phyloP scores from a whole-genome alignment of 2,113 vertebrate species.

The Anas platyrhynchos region DNA sequence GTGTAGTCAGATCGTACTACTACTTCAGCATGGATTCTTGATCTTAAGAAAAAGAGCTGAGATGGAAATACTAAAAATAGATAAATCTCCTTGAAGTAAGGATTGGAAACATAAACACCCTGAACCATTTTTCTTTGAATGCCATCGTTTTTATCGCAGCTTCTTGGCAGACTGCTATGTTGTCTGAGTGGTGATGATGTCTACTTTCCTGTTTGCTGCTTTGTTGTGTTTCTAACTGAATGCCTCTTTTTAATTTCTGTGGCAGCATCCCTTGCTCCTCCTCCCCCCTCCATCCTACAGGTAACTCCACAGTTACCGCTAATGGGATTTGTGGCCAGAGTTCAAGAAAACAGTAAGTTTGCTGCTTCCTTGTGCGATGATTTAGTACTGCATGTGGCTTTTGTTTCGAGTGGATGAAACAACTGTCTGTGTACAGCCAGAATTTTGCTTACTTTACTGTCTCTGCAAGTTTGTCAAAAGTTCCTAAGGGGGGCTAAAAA shows the following conservation, averaged over 20 bases:
- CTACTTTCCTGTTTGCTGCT: constrained; percentile 38
- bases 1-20: not conserved
- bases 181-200: constrained; percentile 22
- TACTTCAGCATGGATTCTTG: not conserved
- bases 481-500: not conserved
- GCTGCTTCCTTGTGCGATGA: constrained; percentile 74
- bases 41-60: not conserved
- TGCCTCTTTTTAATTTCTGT: constrained; percentile 74
- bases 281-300: constrained; percentile 97
- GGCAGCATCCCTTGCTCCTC: constrained; percentile 92
- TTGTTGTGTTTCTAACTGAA: constrained; percentile 61
- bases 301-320: constrained; percentile 99
- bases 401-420: not conserved
- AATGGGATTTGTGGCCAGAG: constrained; percentile 99
- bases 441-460: not conserved
- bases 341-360: constrained; percentile 99
- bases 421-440: not conserved
- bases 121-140: not conserved
- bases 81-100: not conserved
- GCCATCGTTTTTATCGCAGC: not conserved
- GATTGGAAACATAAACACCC: not conserved
- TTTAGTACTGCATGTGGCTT: constrained; percentile 65
- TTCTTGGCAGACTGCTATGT: not conserved
- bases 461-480: not conserved
- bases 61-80: not conserved